Base-by-base conservation (phyloP, 2,888 invertebrate genomes). In the Eretmocerus hayati region DNA sequence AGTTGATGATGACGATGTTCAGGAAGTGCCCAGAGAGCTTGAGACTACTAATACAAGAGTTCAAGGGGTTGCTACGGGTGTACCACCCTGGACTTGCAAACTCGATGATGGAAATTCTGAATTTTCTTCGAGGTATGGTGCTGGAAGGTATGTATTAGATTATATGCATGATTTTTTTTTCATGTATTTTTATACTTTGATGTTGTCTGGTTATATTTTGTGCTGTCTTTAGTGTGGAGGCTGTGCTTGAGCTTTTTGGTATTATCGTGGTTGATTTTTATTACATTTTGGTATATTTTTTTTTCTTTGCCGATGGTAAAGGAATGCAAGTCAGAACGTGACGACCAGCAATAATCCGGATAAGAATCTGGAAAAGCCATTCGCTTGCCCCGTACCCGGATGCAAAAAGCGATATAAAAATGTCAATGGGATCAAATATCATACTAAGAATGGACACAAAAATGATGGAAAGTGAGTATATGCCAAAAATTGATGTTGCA, bases 331-430 rank as follows among this genome's bases (percentile, higher is more conserved):
- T 18, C 45, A 45, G n/a, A 50, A 23, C 16, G 30, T 46, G 5
- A 18, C 38, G 6, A 53, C 41, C 39, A 33, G 33, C 33, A 36
- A 19, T 13, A 50, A 50, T 19, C 26, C 9, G 20, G 44, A 19
- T 33, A 38, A 16, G 8, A 43, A 50, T 9, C 49, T 44, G 56
- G 86, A 87, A 66, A 89, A 87, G 69, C 88, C 88, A 2, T 89
- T 86, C 72, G 85, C 84, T 6, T 90, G 90, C 68, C 87, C 88
- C 2, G 85, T 90, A 51, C 87, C 87, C 42, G 89, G 89, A 39
- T 90, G 90, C 73, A 85, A 86, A 72, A 90, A 90, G 67, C 78
- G 87, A 35, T 90, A 90, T 73, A 90, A 90, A 72, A 90, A 90
- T 69, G 83, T 88, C 48, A 90, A 90, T 71, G 90, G 90, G 48